These are phyloP conservation scores for Larimichthys crocea DNA, from an alignment of 2,113 vertebrate species.

Conservation along the genomic window DNA sequence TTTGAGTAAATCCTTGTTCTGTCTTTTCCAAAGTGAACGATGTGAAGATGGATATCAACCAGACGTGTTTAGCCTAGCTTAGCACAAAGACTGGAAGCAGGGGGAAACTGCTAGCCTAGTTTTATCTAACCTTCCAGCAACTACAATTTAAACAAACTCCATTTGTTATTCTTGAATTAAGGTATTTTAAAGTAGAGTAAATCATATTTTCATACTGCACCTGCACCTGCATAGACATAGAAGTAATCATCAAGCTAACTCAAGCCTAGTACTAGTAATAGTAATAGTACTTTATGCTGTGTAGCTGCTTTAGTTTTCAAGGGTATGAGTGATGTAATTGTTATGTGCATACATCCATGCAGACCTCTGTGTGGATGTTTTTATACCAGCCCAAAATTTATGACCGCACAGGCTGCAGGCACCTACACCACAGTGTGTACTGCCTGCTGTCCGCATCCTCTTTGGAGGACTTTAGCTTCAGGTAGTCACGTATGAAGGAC, in stretches of 20 bases:
- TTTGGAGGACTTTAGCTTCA: background rate
- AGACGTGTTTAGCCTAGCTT: background rate
- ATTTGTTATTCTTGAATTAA: background rate
- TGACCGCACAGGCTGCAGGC: background rate
- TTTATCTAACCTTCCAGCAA: background rate
- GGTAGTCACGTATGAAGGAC: background rate
- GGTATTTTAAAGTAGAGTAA: background rate
- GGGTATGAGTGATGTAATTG: background rate
- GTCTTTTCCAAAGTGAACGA: conserved; percentile 19
- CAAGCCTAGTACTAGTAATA: background rate
- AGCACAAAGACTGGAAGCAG: background rate
- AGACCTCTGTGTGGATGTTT: background rate
- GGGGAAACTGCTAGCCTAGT: background rate
- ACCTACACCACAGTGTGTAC: background rate
- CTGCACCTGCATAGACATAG: no score
- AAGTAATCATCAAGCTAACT: background rate
- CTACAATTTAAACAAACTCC: background rate
- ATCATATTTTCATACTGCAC: background rate
- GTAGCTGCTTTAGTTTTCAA: background rate
- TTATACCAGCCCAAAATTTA: background rate
- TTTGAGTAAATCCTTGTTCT: conserved; percentile 13
- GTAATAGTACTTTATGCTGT: background rate
- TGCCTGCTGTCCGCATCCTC: background rate
- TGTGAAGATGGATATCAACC: conserved; percentile 20
- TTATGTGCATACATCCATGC: background rate